phyloP scores from a whole-genome alignment of 2,797 vertebrate species.

The Galaxias olidus region DNA sequence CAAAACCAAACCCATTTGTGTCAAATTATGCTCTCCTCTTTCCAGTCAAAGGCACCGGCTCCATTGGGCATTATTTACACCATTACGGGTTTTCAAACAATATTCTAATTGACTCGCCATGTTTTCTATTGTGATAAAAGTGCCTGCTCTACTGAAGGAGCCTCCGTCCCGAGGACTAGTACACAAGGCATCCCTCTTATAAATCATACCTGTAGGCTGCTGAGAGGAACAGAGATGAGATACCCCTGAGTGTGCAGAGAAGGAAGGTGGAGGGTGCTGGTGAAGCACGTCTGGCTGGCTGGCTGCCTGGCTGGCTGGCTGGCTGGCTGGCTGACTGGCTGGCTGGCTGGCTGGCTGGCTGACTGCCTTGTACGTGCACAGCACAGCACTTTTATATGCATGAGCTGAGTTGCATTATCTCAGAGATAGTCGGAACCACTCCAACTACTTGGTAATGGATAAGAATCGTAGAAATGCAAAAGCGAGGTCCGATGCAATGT shows the following conservation, averaged over 20 bases:
- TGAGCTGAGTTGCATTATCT: no score
- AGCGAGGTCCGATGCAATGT: no score
- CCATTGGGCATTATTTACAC: constrained; percentile 41
- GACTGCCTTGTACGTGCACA: neutral
- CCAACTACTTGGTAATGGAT: no score
- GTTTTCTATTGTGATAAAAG: constrained; percentile 47
- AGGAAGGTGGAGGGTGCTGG: neutral
- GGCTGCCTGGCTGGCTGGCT: neutral
- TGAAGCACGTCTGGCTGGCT: neutral
- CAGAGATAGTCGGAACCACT: no score
- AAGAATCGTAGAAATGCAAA: no score
- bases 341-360: neutral
- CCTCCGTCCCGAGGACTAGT: constrained; percentile 46
- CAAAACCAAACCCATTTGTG: neutral
- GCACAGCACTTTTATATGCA: constrained; percentile 1
- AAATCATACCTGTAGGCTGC: constrained; percentile 31
- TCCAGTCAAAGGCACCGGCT: constrained; percentile 16
- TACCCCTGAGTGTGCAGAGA: constrained; percentile 5
- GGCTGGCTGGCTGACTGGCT: neutral
- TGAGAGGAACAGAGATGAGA: neutral
- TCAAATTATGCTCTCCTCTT: constrained; percentile 9
- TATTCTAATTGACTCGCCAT: constrained; percentile 51
- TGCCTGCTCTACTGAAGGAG: constrained; percentile 47
- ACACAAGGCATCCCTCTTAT: constrained; percentile 43
- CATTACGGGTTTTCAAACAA: constrained; percentile 46